These are phyloP conservation scores for Rotaria socialis DNA, from an alignment of 2,888 invertebrate genomes.

Conservation along the genomic window DNA sequence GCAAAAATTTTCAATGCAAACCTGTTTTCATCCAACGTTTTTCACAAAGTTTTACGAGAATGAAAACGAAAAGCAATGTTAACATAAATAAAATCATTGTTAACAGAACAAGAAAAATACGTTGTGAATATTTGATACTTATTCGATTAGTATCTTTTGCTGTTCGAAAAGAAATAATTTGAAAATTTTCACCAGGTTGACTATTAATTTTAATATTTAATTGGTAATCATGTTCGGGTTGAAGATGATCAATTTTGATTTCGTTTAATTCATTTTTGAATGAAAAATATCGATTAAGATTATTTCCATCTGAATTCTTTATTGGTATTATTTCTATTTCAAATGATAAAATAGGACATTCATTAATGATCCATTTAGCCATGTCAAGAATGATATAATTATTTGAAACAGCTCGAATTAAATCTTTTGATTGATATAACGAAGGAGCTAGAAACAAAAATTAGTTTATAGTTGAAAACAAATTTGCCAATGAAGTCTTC, in stretches of 20 bases:
- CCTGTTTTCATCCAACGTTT: not conserved
- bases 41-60: not conserved
- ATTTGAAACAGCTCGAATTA: not conserved
- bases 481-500: too few species aligned
- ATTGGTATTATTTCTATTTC: not conserved
- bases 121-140: not conserved
- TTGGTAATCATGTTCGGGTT: not conserved
- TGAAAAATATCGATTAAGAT: not conserved
- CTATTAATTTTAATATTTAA: not conserved
- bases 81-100: not conserved
- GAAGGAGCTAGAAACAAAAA: not conserved
- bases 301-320: not conserved
- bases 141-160: not conserved
- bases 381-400: not conserved
- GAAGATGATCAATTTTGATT: not conserved
- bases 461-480: too few species aligned
- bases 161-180: not conserved
- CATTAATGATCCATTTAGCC: constrained; percentile 7
- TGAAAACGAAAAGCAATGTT: not conserved
- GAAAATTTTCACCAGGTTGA: not conserved
- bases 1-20: not conserved
- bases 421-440: not conserved
- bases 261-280: not conserved
- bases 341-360: not conserved
- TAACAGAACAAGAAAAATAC: not conserved